phyloP scores from a whole-genome alignment of 2,888 invertebrate species.

The Chirona hameri region DNA sequence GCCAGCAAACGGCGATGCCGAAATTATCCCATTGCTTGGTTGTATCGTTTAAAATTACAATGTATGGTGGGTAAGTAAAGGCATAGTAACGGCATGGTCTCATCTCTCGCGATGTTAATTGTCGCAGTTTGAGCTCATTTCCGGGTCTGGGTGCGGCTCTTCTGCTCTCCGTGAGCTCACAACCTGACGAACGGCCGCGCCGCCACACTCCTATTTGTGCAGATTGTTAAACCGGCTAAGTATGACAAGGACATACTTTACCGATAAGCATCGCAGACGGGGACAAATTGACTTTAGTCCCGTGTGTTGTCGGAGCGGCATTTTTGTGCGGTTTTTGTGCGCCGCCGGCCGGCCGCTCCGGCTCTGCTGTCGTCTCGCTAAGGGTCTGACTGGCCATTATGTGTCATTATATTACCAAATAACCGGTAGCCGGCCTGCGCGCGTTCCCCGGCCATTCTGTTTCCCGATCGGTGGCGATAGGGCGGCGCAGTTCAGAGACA shows the following conservation, averaged over 20 bases:
- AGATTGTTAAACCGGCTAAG: neutral
- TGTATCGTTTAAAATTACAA: too few species aligned
- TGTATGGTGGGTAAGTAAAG: too few species aligned
- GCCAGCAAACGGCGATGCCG: too few species aligned
- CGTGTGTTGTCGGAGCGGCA: neutral
- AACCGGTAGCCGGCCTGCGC: neutral
- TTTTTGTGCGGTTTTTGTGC: neutral
- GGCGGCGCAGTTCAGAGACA: too few species aligned
- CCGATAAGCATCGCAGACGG: neutral
- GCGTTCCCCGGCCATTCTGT: neutral
- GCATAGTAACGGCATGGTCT: too few species aligned
- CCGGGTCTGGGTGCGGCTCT: too few species aligned
- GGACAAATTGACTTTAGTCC: neutral
- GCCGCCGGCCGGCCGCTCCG: neutral
- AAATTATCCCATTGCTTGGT: too few species aligned
- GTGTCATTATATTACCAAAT: neutral
- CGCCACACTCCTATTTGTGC: neutral
- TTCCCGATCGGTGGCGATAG: too few species aligned
- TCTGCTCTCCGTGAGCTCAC: too few species aligned
- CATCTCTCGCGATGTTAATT: too few species aligned
- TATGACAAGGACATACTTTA: neutral
- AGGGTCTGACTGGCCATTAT: neutral
- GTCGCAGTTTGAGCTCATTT: too few species aligned
- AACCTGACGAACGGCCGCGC: neutral
- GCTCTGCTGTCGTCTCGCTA: neutral